Conservation (phyloP, 2,888 invertebrate species). For the Aplocera efformata region DNA sequence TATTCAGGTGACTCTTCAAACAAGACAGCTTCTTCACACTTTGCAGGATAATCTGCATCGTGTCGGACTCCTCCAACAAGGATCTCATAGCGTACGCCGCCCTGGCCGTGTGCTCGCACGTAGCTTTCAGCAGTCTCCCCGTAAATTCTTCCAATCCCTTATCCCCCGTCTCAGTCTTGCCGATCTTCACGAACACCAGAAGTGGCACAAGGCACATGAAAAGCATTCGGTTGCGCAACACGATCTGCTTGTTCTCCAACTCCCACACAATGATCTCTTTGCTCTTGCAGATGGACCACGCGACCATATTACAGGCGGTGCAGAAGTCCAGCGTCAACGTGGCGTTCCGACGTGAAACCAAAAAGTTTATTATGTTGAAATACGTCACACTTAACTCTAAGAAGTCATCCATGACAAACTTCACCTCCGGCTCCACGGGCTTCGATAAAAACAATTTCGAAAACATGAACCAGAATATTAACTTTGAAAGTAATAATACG, state of each 20-base stretch:
- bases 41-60: constrained; percentile 67
- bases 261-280: constrained; percentile 35
- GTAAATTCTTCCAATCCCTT: constrained; percentile 81
- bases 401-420: constrained; percentile 54
- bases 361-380: constrained; percentile 52
- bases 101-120: constrained; percentile 83
- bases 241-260: constrained; percentile 36
- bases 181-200: constrained; percentile 53
- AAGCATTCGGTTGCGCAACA: constrained; percentile 81
- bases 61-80: constrained; percentile 64
- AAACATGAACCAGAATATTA: constrained; percentile 67
- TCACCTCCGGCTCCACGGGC: constrained; percentile 47
- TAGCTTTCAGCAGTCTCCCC: constrained; percentile 80
- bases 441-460: constrained; percentile 55
- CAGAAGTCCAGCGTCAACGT: constrained; percentile 56
- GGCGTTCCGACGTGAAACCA: constrained; percentile 50
- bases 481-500: constrained; percentile 67
- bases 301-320: constrained; percentile 52
- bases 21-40: constrained; percentile 80
- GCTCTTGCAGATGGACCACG: constrained; percentile 46
- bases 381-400: constrained; percentile 52
- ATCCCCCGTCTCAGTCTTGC: constrained; percentile 40
- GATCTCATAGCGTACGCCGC: constrained; percentile 82
- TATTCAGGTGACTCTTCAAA: constrained; percentile 77
- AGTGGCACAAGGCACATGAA: constrained; percentile 83